Conservation (phyloP, 2,888 invertebrate species). For the Pomacea canaliculata region DNA sequence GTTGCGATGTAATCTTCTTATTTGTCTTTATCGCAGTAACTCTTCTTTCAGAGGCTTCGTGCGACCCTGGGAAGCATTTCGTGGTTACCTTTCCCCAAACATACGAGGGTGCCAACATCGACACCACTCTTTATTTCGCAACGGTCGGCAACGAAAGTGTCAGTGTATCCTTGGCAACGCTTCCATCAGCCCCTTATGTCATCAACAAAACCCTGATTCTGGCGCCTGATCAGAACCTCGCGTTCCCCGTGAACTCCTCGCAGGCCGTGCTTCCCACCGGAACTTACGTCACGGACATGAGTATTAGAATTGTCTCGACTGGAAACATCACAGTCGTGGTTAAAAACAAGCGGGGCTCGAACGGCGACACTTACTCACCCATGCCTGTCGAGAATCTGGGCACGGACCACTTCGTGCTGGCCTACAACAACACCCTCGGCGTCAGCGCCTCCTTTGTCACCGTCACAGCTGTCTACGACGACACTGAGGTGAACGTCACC, state of each 20-base stretch:
- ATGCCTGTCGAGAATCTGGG: constrained; percentile 21
- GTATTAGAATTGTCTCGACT: neutral
- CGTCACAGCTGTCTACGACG: constrained; percentile 16
- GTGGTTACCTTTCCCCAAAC: constrained; percentile 27
- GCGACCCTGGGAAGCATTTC: constrained; percentile 26
- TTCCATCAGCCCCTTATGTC: neutral
- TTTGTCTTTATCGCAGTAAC: no score
- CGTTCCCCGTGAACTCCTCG: neutral
- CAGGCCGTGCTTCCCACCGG: constrained; percentile 12
- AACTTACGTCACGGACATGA: constrained; percentile 10
- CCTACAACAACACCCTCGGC: neutral
- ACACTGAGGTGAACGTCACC: constrained; percentile 14
- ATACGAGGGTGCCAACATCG: neutral
- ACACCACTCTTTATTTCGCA: neutral
- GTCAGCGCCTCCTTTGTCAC: constrained; percentile 17
- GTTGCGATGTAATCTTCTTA: no score
- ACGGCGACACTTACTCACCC: constrained; percentile 18
- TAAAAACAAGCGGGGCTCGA: constrained; percentile 1
- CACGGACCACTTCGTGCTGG: constrained; percentile 15
- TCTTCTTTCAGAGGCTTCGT: neutral
- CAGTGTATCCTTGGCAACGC: neutral
- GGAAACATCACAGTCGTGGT: constrained; percentile 6
- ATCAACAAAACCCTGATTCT: neutral
- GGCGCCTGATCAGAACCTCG: neutral
- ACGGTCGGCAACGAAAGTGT: neutral